Base-by-base conservation (phyloP, 2,797 vertebrate genomes). In the Tympanoctomys barrerae region DNA sequence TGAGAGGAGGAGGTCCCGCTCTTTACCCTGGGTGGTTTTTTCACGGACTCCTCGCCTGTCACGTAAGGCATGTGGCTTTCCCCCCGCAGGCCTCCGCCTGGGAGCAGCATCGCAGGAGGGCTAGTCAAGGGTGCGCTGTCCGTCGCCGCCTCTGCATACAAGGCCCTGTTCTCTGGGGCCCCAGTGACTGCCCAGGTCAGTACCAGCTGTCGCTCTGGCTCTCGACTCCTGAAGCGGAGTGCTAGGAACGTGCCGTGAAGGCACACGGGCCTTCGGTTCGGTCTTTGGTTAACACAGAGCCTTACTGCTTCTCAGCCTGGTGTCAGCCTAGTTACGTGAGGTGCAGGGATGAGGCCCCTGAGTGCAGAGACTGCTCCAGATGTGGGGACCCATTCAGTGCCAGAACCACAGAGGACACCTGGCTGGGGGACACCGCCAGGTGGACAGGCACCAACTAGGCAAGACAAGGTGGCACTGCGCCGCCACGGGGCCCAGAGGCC, bases 111-210 rank as follows among this genome's bases (percentile, higher is more conserved):
- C 97, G 99, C 99, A 61, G 99, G 99, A 97, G 99, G 99, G 36
- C 98, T 99, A 0, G 98, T 99, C 95, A 99, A 99, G 94, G 99
- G 99, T 93, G 99, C 99, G 49, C 98, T 99, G 81, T 99, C 99
- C 52, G 99, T 99, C 95, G 99, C 99, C 87, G 99, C 99, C 62
- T 99, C 99, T 71, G 99, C 99, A 59, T 99, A 99, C 96, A 99
- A 99, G 98, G 99, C 99, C 84, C 98, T 99, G 21, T 99, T 99
- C 98, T 99, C 99, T 94, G 99, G 99, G 96, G 99, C 99, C 83
- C 99, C 99, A 91, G 98, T 98, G 94, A 97, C 98, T 26, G 98
- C 99, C 66, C 99, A 99, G 99, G 99, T 99, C 85, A 98, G 97
- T 92, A 49, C 82, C 39, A 88, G 24, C 59, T 57, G 28, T 85